phyloP scores from a whole-genome alignment of 2,797 vertebrate species.

The Cynopterus sphinx region DNA sequence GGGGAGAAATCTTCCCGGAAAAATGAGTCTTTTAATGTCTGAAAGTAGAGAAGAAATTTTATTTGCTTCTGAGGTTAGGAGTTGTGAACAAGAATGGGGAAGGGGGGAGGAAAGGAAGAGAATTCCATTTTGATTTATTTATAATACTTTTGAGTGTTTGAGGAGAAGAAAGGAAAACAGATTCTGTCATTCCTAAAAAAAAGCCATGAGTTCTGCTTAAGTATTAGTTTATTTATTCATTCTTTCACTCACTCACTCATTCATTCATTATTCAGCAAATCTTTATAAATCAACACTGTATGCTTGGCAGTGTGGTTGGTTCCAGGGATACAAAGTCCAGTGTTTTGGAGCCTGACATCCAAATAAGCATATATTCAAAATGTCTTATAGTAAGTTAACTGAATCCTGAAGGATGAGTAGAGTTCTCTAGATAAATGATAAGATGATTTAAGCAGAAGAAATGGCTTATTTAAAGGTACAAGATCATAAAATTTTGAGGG shows the following conservation, averaged over 20 bases:
- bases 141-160: conserved; percentile 17
- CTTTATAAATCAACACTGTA: neutral
- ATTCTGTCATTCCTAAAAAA: conserved; percentile 15
- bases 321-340: neutral
- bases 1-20: conserved; percentile 7
- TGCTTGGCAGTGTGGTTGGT: neutral
- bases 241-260: neutral
- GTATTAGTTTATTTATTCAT: neutral
- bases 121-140: conserved; percentile 18
- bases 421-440: neutral
- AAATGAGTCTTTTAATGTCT: conserved; percentile 46
- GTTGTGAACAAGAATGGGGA: neutral
- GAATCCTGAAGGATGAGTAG: neutral
- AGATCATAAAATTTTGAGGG: neutral
- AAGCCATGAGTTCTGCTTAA: neutral
- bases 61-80: conserved; percentile 24
- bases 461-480: neutral
- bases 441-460: conserved; percentile 21
- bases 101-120: neutral
- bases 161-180: neutral
- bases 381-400: neutral
- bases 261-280: conserved; percentile 14
- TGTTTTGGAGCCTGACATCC: neutral
- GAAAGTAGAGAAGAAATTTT: conserved; percentile 35
- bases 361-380: neutral